A percentile compares a stretch with the other conserved stretches of the same genome.
These are phyloP conservation scores for Ischnura elegans DNA, from an alignment of 2,888 invertebrate species.

Conservation along the genomic window DNA sequence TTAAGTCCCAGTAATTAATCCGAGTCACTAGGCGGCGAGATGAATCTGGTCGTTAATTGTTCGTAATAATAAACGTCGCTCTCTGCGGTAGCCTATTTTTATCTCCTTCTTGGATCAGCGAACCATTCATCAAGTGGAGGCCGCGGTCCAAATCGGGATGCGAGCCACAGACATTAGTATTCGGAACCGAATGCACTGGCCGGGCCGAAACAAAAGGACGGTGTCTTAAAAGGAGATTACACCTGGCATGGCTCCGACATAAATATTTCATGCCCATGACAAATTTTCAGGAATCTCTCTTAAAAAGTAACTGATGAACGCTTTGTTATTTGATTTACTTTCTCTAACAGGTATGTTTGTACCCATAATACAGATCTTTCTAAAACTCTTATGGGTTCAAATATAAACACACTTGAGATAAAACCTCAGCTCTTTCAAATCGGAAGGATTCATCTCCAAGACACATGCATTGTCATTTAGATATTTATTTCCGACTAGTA, in stretches of 20 bases:
- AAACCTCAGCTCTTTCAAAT: no score
- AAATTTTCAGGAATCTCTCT: background rate
- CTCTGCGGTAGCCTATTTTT: slow-evolving; percentile 13
- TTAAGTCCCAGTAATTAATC: slow-evolving; percentile 1
- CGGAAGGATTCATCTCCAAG: no score
- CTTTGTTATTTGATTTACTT: background rate
- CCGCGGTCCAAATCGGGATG: slow-evolving; percentile 18
- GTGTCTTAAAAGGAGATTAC: background rate
- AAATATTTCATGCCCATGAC: background rate
- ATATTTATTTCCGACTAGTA: no score
- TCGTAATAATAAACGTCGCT: slow-evolving; percentile 3
- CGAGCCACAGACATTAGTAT: background rate
- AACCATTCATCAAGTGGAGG: slow-evolving; percentile 14
- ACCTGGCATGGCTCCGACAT: slow-evolving; percentile 4
- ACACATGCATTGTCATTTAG: no score
- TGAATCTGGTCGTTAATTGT: background rate
- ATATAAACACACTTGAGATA: no score
- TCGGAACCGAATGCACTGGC: background rate
- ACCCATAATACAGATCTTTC: no score
- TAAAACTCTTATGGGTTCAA: no score
- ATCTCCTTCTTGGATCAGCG: slow-evolving; percentile 17
- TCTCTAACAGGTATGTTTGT: no score
- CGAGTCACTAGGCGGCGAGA: background rate
- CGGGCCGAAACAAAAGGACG: slow-evolving; percentile 7
- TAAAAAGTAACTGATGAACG: background rate